Conservation (phyloP, 2,888 invertebrate genomes). For the Brenthis hecate region DNA sequence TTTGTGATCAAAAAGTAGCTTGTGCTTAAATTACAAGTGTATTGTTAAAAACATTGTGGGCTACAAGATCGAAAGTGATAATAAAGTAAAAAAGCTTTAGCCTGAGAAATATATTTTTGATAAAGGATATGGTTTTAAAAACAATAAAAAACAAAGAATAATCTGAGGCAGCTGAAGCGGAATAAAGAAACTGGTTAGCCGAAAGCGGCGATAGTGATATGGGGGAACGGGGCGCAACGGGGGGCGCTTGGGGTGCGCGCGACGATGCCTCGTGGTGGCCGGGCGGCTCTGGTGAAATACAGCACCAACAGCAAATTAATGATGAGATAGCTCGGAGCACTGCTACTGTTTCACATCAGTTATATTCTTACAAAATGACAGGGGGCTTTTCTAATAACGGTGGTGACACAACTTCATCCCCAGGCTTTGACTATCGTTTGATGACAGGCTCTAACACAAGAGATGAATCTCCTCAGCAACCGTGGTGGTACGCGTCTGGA, state of each 20-base stretch:
- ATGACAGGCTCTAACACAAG: slow-evolving; percentile 82
- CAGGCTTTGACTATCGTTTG: slow-evolving; percentile 89
- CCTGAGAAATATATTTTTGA: slow-evolving; percentile 22
- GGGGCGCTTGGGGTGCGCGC: slow-evolving; percentile 83
- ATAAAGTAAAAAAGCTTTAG: slow-evolving; percentile 32
- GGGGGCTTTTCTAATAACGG: slow-evolving; percentile 89
- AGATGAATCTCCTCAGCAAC: slow-evolving; percentile 73
- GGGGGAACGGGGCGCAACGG: slow-evolving; percentile 80
- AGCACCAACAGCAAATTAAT: slow-evolving; percentile 78
- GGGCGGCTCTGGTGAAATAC: slow-evolving; percentile 75
- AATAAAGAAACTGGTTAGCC: slow-evolving; percentile 76
- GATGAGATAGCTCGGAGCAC: slow-evolving; percentile 76
- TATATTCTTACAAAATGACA: slow-evolving; percentile 93
- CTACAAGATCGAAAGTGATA: slow-evolving; percentile 22
- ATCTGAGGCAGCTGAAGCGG: slow-evolving; percentile 54
- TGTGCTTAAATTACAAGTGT: slow-evolving; percentile 51
- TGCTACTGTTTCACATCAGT: slow-evolving; percentile 84
- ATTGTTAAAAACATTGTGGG: slow-evolving; percentile 43
- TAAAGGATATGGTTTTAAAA: slow-evolving; percentile 64
- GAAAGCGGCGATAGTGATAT: slow-evolving; percentile 72
- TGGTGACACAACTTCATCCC: slow-evolving; percentile 83
- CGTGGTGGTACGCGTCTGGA: slow-evolving; percentile 90
- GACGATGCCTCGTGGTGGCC: slow-evolving; percentile 82
- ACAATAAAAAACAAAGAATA: slow-evolving; percentile 53
- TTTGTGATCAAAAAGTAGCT: slow-evolving; percentile 67